Percentiles rank a stretch among this genome's conserved stretches.
phyloP scores from a whole-genome alignment of 2,113 vertebrate species.

The Furnarius figulus region DNA sequence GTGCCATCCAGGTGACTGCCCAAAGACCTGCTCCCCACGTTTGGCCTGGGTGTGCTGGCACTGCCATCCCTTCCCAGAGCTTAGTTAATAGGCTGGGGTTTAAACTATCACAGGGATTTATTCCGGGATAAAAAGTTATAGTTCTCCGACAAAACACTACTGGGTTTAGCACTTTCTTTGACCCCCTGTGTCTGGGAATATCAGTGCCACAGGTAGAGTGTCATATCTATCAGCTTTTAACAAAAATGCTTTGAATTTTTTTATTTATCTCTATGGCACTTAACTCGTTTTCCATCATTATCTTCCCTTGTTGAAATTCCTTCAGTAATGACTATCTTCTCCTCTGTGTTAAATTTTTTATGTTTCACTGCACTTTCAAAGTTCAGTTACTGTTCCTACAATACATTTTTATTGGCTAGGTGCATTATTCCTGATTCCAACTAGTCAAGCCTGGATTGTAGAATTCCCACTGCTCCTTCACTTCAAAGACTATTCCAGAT shows the following conservation, averaged over 20 bases:
- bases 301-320: neutral
- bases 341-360: neutral
- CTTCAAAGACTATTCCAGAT: neutral
- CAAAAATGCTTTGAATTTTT: neutral
- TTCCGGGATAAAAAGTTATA: neutral
- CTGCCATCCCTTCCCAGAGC: neutral
- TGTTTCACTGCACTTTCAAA: neutral
- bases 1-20: neutral
- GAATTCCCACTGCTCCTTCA: neutral
- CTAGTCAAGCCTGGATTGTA: neutral
- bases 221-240: neutral
- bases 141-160: neutral
- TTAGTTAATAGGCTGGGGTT: neutral
- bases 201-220: neutral
- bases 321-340: neutral
- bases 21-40: neutral
- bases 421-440: neutral
- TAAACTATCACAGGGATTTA: slow-evolving; percentile 1
- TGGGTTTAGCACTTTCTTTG: neutral
- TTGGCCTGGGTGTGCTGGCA: neutral
- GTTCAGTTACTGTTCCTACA: neutral
- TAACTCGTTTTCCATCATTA: neutral
- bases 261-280: neutral
- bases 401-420: neutral
- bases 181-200: neutral